phyloP scores from a whole-genome alignment of 2,113 vertebrate genomes.

The Sinocyclocheilus anophthalmus region DNA sequence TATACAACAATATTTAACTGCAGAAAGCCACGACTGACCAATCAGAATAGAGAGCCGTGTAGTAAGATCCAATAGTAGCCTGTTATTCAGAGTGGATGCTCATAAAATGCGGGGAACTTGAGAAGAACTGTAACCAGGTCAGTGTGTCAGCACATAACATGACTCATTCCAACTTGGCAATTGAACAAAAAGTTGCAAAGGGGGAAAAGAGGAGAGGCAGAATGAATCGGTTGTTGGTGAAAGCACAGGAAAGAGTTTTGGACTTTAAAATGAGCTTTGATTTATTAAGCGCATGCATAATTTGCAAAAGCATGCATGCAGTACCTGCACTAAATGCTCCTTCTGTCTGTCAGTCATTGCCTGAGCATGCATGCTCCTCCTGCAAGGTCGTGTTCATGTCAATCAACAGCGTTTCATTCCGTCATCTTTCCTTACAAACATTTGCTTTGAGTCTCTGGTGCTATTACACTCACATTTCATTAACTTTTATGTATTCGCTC shows the following conservation, averaged over 20 bases:
- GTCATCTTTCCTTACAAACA: slow-evolving; percentile 38
- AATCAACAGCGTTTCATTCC: slow-evolving; percentile 47
- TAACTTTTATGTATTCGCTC: neutral
- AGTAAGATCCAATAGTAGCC: neutral
- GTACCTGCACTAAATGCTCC: neutral
- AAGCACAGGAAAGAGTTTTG: neutral
- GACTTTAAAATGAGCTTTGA: slow-evolving; percentile 21
- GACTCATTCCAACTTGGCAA: slow-evolving; percentile 24
- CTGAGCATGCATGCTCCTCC: slow-evolving; percentile 63
- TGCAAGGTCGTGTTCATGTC: slow-evolving; percentile 46
- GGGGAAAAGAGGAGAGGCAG: neutral
- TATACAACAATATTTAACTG: neutral
- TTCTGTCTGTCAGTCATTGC: slow-evolving; percentile 52
- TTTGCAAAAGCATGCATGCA: slow-evolving; percentile 12
- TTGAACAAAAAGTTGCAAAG: slow-evolving; percentile 10
- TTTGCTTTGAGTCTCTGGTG: neutral
- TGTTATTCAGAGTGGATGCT: neutral
- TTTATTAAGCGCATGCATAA: neutral
- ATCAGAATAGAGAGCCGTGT: neutral
- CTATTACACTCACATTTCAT: slow-evolving; percentile 12
- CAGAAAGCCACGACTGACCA: neutral
- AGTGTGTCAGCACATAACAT: slow-evolving; percentile 29
- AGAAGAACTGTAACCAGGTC: slow-evolving; percentile 22
- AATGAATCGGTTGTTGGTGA: neutral
- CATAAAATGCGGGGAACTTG: neutral